phyloP scores from a whole-genome alignment of 2,888 invertebrate genomes.

The Tribolium freemani region DNA sequence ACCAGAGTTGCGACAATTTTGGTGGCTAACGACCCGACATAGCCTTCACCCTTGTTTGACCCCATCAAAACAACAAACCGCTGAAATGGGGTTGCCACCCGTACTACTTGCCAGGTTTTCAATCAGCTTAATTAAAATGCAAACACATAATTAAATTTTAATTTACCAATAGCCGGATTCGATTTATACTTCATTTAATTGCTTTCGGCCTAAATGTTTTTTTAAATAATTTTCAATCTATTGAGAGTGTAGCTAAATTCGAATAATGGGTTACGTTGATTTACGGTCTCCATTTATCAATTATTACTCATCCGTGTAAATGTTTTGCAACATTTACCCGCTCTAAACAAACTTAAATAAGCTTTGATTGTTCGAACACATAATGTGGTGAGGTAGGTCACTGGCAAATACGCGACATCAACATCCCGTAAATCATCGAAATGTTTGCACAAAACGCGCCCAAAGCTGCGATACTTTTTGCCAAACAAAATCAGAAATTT shows the following conservation, averaged over 20 bases:
- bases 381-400: not conserved
- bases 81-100: not conserved
- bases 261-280: no score
- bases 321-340: constrained; percentile 3
- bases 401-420: not conserved
- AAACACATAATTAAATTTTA: not conserved
- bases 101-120: not conserved
- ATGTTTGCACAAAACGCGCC: not conserved
- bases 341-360: not conserved
- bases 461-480: not conserved
- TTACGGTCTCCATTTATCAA: no score
- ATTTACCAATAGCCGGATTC: not conserved
- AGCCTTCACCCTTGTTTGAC: not conserved
- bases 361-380: not conserved
- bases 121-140: not conserved
- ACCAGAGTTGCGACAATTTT: not conserved
- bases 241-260: not conserved
- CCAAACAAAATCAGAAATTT: not conserved
- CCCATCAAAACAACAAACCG: not conserved
- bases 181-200: not conserved
- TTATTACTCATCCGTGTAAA: not conserved
- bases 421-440: not conserved
- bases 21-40: not conserved
- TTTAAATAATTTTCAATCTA: not conserved
- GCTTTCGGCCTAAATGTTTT: not conserved